Base-by-base conservation (phyloP, 2,888 invertebrate genomes). In the Tricholauxania praeusta region DNA sequence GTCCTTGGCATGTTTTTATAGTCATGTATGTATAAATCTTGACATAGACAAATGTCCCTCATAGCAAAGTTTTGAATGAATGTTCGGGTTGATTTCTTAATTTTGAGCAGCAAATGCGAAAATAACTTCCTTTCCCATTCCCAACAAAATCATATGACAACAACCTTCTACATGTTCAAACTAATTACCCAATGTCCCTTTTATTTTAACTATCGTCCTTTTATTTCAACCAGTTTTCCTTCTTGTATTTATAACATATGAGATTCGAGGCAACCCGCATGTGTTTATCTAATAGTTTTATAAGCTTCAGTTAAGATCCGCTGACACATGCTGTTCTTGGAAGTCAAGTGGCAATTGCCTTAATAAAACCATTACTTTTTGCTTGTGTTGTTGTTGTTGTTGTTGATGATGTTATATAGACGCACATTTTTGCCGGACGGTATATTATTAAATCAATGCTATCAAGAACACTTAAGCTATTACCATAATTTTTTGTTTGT, bases 291-390 rank as follows among this genome's bases (percentile, higher is more conserved):
- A 86, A 85, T 86, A 86, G 85, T 85, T 85, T 83, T 82, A 82
- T 84, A 84, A 84, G 84, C 86, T 84, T 80, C 84, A 82, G 83
- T 84, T 84, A 84, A 84, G 84, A 87, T 84, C 84, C 84, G 87
- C 83, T 86, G 85, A 86, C 87, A 86, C 86, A 87, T 86, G 39
- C 10, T 39, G 87, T 85, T 83, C 81, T 80, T 79, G 78, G 77
- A 79, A 83, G 83, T 83, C 83, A 82, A 83, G 80, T 81, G 82
- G 81, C 77, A 82, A 79, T 80, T 79, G 75, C 79, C 76, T 75
- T 75, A 39, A 39, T 64, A 39, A 39, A 4, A 39, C 39, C 39
- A 39, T 39, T 39, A 39, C 39, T 8, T 39, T 39, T 32, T 63
- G 19, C 52, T 60, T 12, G 19, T 59, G 28, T 39, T 60, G 52